phyloP scores from a whole-genome alignment of 2,888 invertebrate genomes.

The Axea sp. region DNA sequence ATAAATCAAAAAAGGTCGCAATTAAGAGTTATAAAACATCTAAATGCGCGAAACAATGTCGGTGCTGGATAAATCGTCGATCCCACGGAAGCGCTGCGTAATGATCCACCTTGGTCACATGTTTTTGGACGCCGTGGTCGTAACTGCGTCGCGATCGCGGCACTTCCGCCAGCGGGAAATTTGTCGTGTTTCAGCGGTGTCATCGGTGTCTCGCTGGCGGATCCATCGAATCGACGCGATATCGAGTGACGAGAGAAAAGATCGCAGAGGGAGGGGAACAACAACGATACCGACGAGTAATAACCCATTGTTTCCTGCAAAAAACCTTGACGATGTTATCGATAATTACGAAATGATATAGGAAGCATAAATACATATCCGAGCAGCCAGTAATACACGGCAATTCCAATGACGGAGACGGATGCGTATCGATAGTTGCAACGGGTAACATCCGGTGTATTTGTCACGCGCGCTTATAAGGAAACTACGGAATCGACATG shows the following conservation, averaged over 20 bases:
- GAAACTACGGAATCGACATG: constrained; percentile 42
- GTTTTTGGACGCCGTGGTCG: constrained; percentile 42
- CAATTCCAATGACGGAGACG: constrained; percentile 69
- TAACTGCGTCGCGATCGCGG: constrained; percentile 41
- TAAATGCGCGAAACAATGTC: constrained; percentile 40
- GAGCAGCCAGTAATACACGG: constrained; percentile 70
- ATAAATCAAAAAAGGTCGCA: constrained; percentile 47
- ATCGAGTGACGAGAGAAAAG: constrained; percentile 53
- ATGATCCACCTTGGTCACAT: constrained; percentile 29
- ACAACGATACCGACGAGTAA: constrained; percentile 69
- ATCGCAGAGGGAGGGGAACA: constrained; percentile 28
- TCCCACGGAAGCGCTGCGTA: constrained; percentile 50
- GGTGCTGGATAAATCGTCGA: constrained; percentile 38
- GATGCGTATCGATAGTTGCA: constrained; percentile 75
- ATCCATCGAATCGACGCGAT: constrained; percentile 58
- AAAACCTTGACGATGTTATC: constrained; percentile 79
- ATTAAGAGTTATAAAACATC: constrained; percentile 56
- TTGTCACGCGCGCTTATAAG: constrained; percentile 69
- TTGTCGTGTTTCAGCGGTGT: constrained; percentile 52
- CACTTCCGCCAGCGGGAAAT: constrained; percentile 53
- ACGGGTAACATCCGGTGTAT: constrained; percentile 74
- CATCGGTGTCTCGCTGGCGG: constrained; percentile 39
- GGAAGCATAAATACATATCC: constrained; percentile 78
- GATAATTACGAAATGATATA: constrained; percentile 79
- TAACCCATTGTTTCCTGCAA: constrained; percentile 78